Conservation (phyloP, 2,888 invertebrate species). For the Sesia bembeciformis region DNA sequence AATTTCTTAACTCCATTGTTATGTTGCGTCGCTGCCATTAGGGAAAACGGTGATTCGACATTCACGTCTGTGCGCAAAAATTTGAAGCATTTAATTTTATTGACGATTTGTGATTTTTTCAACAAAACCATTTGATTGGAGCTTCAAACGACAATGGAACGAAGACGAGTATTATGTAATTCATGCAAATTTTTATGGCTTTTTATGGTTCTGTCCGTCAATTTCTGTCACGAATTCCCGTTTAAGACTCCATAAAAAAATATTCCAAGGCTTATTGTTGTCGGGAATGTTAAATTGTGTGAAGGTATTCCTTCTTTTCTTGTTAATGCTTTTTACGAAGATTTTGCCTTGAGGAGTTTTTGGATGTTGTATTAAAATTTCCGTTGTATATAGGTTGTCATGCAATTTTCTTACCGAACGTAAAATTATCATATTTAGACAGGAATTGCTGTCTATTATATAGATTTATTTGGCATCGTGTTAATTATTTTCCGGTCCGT, state of each 20-base stretch:
- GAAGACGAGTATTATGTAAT: conserved; percentile 42
- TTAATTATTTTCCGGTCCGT: too few relatives aligned
- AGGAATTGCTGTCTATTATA: too few relatives aligned
- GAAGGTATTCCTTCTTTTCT: conserved; percentile 14
- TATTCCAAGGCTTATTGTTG: conserved; percentile 9
- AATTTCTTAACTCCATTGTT: too few relatives aligned
- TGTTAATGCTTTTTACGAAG: conserved; percentile 15
- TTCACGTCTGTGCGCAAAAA: too few relatives aligned
- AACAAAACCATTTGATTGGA: neutral
- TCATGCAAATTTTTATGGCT: conserved; percentile 40
- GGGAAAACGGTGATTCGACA: too few relatives aligned
- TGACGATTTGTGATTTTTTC: neutral
- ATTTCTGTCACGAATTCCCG: conserved; percentile 16
- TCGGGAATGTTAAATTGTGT: conserved; percentile 34
- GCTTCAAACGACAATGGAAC: conserved; percentile 26
- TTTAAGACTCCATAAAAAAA: conserved; percentile 41
- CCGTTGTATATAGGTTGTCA: too few relatives aligned
- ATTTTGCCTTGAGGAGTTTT: neutral
- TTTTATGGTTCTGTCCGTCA: conserved; percentile 25
- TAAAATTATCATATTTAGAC: too few relatives aligned
- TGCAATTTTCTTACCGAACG: too few relatives aligned
- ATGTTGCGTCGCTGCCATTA: too few relatives aligned
- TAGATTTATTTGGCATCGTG: too few relatives aligned
- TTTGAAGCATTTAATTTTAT: too few relatives aligned
- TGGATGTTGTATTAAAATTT: neutral